Evolutionary conservation across 2,888 invertebrate genomes (phyloP).

Genomic region (Ophion ellenae): DNA sequence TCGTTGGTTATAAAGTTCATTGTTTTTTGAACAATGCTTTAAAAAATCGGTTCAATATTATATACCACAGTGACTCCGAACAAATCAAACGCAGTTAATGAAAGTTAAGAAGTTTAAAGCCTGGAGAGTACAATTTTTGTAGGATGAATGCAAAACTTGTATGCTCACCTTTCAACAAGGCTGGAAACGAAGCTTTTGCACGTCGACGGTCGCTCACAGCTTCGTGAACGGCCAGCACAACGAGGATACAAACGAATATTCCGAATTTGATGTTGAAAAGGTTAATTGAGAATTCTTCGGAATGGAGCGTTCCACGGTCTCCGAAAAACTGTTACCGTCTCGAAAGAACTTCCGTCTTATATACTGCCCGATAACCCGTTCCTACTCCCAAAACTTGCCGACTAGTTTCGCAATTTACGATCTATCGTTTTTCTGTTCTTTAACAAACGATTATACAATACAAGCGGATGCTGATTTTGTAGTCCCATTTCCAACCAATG

Average conservation of each 20-base stretch:
- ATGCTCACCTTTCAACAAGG: neutral
- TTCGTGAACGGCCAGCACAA: constrained; percentile 17
- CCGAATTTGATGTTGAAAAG: constrained; percentile 20
- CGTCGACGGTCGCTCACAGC: neutral
- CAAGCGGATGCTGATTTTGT: neutral
- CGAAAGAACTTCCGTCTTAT: neutral
- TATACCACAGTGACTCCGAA: no score
- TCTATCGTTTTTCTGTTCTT: neutral
- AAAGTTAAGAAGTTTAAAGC: no score
- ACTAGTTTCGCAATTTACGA: neutral
- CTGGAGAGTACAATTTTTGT: no score
- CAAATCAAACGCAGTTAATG: no score
- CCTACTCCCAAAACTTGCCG: neutral
- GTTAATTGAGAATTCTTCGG: neutral
- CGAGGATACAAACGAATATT: constrained; percentile 3
- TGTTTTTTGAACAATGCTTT: no score
- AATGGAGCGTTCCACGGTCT: neutral
- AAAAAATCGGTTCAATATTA: no score
- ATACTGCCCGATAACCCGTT: neutral
- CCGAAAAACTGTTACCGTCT: neutral
- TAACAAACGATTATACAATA: neutral
- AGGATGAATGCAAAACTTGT: no score
- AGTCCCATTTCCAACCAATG: neutral
- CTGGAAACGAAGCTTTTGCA: neutral
- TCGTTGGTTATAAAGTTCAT: no score